Conservation (phyloP, 2,113 vertebrate species). For the Lampris megalopsis region DNA sequence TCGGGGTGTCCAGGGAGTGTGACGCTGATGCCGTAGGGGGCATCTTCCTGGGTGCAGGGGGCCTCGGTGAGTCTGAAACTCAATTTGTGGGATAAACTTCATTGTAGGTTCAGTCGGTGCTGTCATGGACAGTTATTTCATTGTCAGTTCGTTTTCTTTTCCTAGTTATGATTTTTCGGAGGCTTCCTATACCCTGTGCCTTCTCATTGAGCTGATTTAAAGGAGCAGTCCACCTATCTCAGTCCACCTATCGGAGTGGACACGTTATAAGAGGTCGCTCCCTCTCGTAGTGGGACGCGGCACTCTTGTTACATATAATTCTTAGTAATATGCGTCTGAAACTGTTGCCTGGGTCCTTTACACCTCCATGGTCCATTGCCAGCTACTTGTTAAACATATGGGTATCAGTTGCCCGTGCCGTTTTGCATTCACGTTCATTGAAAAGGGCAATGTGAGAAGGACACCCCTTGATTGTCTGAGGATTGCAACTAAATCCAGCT, state of each 20-base stretch:
- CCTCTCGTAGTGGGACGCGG: too few relatives aligned
- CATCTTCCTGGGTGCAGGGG: conserved; percentile 87
- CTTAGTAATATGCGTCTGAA: background rate
- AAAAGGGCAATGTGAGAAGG: background rate
- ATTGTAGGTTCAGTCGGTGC: background rate
- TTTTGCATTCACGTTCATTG: conserved; percentile 46
- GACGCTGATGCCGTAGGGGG: conserved; percentile 88
- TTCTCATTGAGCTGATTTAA: background rate
- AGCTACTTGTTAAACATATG: conserved; percentile 8
- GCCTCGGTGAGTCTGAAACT: conserved; percentile 83
- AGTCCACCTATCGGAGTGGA: too few relatives aligned
- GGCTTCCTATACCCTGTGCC: background rate
- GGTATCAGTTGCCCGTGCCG: conserved; percentile 34
- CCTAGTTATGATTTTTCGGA: background rate
- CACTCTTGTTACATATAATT: too few relatives aligned
- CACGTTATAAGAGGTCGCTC: too few relatives aligned
- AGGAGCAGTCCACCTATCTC: too few relatives aligned
- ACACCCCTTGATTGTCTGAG: conserved; percentile 57
- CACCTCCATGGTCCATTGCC: background rate
- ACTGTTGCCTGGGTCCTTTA: background rate
- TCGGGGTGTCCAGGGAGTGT: conserved; percentile 86
- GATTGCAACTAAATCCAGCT: conserved; percentile 70
- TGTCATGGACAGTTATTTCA: background rate
- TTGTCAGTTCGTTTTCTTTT: background rate
- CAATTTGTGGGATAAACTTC: background rate